Base-by-base conservation (phyloP, 2,113 vertebrate genomes). In the Corythoichthys haematopterus region DNA sequence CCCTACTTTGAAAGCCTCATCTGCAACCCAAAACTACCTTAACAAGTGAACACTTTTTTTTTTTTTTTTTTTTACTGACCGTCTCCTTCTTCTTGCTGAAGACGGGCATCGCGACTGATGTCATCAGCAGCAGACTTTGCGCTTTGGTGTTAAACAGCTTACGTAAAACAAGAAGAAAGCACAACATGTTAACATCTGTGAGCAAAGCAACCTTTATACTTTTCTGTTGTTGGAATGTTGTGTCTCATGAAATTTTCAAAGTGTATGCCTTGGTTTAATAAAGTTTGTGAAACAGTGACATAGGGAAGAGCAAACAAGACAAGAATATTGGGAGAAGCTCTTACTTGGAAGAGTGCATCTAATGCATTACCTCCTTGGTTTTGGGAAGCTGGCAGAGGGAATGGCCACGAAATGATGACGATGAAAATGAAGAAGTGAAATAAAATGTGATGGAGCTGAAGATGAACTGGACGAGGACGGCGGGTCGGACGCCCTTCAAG, bases 41-140 rank as follows among this genome's bases (percentile, higher is more conserved):
- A 28, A 28, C 20, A 28, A 28, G 20, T 28, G 20, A 28, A 28
- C 20, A 28, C 20, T 28, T 28, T 28, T 28, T 1, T 28, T 28
- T 28, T 28, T 1, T 28, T 28, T 28, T 43, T 43, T 43, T 35
- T 9, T 28, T 4, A 88, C 94, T 90, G 71, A 98, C 95, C 15
- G 97, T 99, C 84, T 98, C 96, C 0, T 95, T 98, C 91, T 99
- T 99, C 86, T 96, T 98, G 88, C 97, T 99, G 91, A 99, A 99
- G 53, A 99, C 97, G 0, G 97, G 97, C 96, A 98, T 98, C 70
- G 97, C 95, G 88, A 98, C 96, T 0, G 95, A 96, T 2, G 96
- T 98, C 94, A 98, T 97, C 35, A 99, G 93, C 77, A 93, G 82
- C 58, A 94, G 84, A 86, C 93, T 97, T 87, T 96, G 95, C 46